A percentile compares a stretch with the other conserved stretches of the same genome.
Conservation (phyloP, 2,888 invertebrate genomes). For the Cryptocheilus praepositus region DNA sequence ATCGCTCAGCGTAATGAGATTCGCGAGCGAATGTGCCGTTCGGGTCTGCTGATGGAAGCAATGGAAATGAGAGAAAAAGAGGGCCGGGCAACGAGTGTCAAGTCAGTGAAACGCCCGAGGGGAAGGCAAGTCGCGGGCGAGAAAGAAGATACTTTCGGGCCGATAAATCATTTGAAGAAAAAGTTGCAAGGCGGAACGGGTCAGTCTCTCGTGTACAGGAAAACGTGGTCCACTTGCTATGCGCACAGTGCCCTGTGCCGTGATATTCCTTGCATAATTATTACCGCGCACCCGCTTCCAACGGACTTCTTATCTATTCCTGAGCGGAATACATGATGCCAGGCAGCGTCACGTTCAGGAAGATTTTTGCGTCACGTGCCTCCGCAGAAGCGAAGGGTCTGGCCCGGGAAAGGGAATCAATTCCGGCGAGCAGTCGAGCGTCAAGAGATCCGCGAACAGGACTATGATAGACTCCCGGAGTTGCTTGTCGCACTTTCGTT, state of each 20-base stretch:
- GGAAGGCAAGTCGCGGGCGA: not conserved
- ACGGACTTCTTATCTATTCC: slow-evolving; percentile 62
- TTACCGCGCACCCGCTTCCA: slow-evolving; percentile 51
- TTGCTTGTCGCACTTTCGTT: too few species aligned
- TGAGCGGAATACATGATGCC: slow-evolving; percentile 57
- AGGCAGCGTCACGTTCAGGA: slow-evolving; percentile 37
- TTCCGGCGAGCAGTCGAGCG: slow-evolving; percentile 39
- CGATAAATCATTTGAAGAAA: slow-evolving; percentile 40
- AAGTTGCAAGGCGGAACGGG: slow-evolving; percentile 18
- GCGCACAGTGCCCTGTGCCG: slow-evolving; percentile 48
- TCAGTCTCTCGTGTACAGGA: slow-evolving; percentile 24
- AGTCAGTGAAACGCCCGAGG: too few species aligned
- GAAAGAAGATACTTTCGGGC: slow-evolving; percentile 12
- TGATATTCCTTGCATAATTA: slow-evolving; percentile 69
- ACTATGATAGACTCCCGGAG: not conserved
- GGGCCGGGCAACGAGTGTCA: not conserved
- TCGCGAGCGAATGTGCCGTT: too few species aligned
- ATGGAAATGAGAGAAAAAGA: not conserved
- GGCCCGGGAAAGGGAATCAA: slow-evolving; percentile 35
- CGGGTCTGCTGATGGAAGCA: too few species aligned
- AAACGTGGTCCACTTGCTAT: slow-evolving; percentile 59
- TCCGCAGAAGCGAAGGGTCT: slow-evolving; percentile 12
- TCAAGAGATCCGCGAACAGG: slow-evolving; percentile 14
- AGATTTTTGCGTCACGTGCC: slow-evolving; percentile 51
- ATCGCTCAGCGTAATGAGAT: too few species aligned